Evolutionary conservation across 2,797 vertebrate species (phyloP), one percentile per base, ranked within the genome.

Genomic region (Phrynocephalus forsythii): DNA sequence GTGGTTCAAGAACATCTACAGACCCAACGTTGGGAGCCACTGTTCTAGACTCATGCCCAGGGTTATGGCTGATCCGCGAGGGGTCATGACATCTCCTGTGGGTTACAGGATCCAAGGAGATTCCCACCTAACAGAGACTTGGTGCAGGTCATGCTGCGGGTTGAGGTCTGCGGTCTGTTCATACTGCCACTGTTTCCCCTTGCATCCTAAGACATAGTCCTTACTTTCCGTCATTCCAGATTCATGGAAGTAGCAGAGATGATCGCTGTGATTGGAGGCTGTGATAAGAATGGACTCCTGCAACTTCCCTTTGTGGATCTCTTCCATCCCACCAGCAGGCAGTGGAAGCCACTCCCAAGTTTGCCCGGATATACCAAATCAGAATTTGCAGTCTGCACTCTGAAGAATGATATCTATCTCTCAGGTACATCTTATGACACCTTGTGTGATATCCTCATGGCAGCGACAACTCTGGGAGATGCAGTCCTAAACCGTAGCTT

Each of bases 341-440:
- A 96, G 60, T 98, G 97, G 97, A 94, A 94, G 2, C 68, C 94
- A 0, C 95, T 97, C 18, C 89, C 96, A 68, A 96, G 94, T 0
- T 72, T 97, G 33, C 97, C 97, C 0, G 97, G 97, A 26, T 97
- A 96, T 82, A 94, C 90, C 24, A 97, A 97, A 86, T 97, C 96
- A 0, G 97, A 98, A 83, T 98, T 98, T 81, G 96, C 97, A 1
- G 89, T 95, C 67, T 98, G 97, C 86, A 92, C 96, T 0, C 91
- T 98, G 82, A 97, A 97, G 86, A 98, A 98, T 0, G 95, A 98
- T n/a, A 91, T 98, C 87, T 98, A 97, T 52, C 83, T 98, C 78
- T 97, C 97, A 73, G 97, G 97, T 98, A 52, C 1, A 2, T 52
- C 52, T 44, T 11, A 95, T 94, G 95, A 28, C 7, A 30, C 16